These are phyloP conservation scores for Andrena marginata DNA, from an alignment of 2,888 invertebrate genomes.

Conservation along the genomic window DNA sequence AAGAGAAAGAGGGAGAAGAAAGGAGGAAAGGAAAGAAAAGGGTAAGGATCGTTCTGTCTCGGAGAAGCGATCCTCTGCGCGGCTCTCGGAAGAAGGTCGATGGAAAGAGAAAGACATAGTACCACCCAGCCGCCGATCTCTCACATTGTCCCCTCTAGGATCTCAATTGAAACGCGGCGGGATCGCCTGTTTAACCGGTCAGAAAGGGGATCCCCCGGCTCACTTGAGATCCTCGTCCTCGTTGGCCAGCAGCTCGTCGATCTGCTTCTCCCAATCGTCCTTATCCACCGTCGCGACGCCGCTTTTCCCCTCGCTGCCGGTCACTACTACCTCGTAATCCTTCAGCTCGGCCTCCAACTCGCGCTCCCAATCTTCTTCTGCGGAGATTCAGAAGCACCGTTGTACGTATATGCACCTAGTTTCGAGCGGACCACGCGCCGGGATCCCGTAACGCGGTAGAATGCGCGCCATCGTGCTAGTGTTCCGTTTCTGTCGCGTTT, in stretches of 20 bases:
- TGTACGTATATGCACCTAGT: constrained; percentile 75
- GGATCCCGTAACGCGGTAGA: constrained; percentile 35
- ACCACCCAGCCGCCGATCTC: constrained; percentile 30
- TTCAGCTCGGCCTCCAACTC: constrained; percentile 97
- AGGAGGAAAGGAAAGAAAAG: background rate
- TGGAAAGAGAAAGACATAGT: constrained; percentile 20
- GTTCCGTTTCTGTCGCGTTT: constrained; percentile 8
- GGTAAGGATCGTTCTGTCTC: background rate
- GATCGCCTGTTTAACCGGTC: constrained; percentile 48
- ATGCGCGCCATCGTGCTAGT: constrained; percentile 20
- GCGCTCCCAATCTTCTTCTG: constrained; percentile 97
- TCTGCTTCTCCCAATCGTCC: constrained; percentile 90
- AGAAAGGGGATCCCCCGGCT: constrained; percentile 50
- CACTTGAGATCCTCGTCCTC: constrained; percentile 86
- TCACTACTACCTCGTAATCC: constrained; percentile 97
- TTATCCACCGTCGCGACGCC: constrained; percentile 76
- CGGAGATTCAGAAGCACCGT: constrained; percentile 84
- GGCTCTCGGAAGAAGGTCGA: constrained; percentile 11
- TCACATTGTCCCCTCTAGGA: constrained; percentile 30
- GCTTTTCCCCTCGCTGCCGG: constrained; percentile 84
- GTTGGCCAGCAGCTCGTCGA: constrained; percentile 89
- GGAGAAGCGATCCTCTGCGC: background rate
- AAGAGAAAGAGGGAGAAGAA: constrained; percentile 11
- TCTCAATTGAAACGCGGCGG: constrained; percentile 55
- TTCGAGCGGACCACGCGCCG: constrained; percentile 78